Conservation (phyloP, 2,888 invertebrate species). For the Drosophila mimica region DNA sequence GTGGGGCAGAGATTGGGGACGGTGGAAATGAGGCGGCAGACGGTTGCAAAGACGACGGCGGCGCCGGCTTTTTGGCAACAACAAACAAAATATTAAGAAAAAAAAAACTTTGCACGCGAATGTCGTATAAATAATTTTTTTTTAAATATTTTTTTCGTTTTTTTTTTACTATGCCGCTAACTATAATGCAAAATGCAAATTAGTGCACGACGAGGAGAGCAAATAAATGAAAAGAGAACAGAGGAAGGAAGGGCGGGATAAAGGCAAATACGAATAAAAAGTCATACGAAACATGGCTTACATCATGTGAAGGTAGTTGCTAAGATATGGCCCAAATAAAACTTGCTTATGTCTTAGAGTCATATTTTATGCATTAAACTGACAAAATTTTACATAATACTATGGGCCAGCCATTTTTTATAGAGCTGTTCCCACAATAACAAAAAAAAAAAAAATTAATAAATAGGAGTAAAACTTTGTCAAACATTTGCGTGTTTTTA, state of each 20-base stretch:
- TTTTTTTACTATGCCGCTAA: slow-evolving; percentile 20
- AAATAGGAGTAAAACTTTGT: slow-evolving; percentile 5
- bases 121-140: slow-evolving; percentile 71
- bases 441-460: slow-evolving; percentile 1
- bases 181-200: slow-evolving; percentile 74
- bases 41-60: slow-evolving; percentile 36
- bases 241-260: slow-evolving; percentile 2
- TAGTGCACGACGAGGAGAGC: slow-evolving; percentile 40
- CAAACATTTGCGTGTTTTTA: slow-evolving; percentile 52
- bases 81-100: slow-evolving; percentile 13
- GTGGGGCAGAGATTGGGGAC: background rate
- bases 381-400: slow-evolving; percentile 28
- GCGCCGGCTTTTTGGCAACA: slow-evolving; percentile 65
- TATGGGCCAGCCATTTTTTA: slow-evolving; percentile 1
- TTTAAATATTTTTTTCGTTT: slow-evolving; percentile 7
- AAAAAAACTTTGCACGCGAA: slow-evolving; percentile 67
- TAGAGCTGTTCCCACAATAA: slow-evolving; percentile 41
- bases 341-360: slow-evolving; percentile 15
- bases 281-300: slow-evolving; percentile 48
- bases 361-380: slow-evolving; percentile 22
- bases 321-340: slow-evolving; percentile 27
- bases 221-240: slow-evolving; percentile 15
- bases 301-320: slow-evolving; percentile 46
- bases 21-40: slow-evolving; percentile 26
- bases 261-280: slow-evolving; percentile 36